Conservation (phyloP, 2,797 vertebrate species). For the Cyclura pinguis region DNA sequence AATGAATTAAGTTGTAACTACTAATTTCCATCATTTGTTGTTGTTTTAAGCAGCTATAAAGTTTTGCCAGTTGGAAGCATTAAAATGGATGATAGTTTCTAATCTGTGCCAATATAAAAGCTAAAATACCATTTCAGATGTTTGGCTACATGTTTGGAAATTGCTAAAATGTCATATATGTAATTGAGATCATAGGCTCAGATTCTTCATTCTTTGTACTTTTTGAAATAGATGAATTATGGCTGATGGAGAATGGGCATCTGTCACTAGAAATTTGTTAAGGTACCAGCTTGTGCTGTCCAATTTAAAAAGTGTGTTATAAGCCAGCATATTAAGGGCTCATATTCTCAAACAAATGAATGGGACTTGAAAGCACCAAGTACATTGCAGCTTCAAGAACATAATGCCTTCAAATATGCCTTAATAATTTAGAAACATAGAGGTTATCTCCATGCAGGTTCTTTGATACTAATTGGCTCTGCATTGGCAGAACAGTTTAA, state of each 20-base stretch:
- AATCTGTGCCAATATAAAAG: neutral
- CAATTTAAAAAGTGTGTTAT: slow-evolving; percentile 24
- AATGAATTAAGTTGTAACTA: slow-evolving; percentile 17
- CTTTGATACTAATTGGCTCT: slow-evolving; percentile 26
- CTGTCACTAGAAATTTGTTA: neutral
- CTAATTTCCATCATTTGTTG: neutral
- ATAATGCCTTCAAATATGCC: neutral
- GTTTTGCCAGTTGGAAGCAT: slow-evolving; percentile 8
- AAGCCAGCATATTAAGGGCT: neutral
- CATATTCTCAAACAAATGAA: neutral
- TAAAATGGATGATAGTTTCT: neutral
- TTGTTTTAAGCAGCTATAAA: neutral
- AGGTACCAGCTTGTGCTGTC: neutral
- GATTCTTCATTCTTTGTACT: slow-evolving; percentile 8
- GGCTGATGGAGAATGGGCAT: neutral
- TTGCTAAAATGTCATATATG: neutral
- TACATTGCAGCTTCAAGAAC: neutral
- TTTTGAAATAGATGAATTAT: neutral
- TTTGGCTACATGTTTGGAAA: neutral
- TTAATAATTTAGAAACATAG: slow-evolving; percentile 15
- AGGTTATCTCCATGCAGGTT: neutral
- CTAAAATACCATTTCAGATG: neutral
- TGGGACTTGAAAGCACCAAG: neutral
- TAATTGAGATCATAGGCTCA: neutral
- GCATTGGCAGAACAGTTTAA: slow-evolving; percentile 16